Percentiles rank a stretch among this genome's conserved stretches.
These are phyloP conservation scores for Seriola aureovittata DNA, from an alignment of 2,113 vertebrate species.

Conservation along the genomic window DNA sequence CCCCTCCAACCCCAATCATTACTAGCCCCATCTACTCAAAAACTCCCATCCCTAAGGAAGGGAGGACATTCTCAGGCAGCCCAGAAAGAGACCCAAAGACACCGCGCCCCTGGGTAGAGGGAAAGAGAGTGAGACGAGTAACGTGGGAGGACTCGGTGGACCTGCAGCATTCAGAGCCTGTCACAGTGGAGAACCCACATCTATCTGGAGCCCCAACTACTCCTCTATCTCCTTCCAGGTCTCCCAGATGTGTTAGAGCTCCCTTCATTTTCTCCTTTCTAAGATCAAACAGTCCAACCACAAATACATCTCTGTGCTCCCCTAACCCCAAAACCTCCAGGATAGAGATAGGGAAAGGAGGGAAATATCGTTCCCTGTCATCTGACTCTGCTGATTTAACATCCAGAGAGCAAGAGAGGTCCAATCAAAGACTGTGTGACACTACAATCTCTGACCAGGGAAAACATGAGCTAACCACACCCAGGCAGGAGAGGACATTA, in stretches of 20 bases:
- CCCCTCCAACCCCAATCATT: constrained; percentile 64
- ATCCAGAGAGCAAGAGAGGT: constrained; percentile 33
- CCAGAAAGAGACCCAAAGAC: constrained; percentile 64
- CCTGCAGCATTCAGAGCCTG: constrained; percentile 30
- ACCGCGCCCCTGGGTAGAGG: constrained; percentile 21
- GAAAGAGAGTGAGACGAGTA: constrained; percentile 62
- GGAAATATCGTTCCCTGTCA: constrained; percentile 58
- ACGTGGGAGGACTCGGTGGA: constrained; percentile 73
- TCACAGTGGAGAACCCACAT: constrained; percentile 28
- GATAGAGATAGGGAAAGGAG: constrained; percentile 50
- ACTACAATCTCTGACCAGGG: constrained; percentile 49
- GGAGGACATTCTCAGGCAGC: constrained; percentile 56
- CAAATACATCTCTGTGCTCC: constrained; percentile 22
- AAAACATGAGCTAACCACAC: constrained; percentile 6
- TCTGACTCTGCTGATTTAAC: constrained; percentile 50
- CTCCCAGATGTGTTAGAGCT: constrained; percentile 19
- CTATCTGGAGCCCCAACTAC: constrained; percentile 21
- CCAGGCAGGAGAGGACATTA: constrained; percentile 44
- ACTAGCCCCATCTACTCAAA: constrained; percentile 46
- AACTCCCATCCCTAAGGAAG: constrained; percentile 30
- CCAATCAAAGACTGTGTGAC: constrained; percentile 17
- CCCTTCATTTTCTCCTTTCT: constrained; percentile 76
- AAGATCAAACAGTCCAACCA: constrained; percentile 57
- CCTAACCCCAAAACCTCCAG: constrained; percentile 39
- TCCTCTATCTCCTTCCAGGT: constrained; percentile 51